These are phyloP conservation scores for Yponomeuta cagnagella DNA, from an alignment of 2,888 invertebrate genomes.

Conservation along the genomic window DNA sequence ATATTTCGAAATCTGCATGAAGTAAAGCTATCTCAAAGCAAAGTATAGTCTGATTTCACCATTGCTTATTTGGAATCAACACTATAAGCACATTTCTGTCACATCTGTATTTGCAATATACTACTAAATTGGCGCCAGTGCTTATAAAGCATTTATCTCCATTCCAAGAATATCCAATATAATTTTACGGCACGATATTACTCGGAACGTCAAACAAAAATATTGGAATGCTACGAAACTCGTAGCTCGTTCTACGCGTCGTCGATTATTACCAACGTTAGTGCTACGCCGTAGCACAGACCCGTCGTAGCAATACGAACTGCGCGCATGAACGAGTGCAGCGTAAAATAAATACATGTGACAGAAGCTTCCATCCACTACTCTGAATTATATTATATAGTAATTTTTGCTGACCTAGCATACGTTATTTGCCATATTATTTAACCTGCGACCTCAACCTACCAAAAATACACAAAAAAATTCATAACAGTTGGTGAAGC, in stretches of 20 bases:
- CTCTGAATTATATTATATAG: too few relatives aligned
- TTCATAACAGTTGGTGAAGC: too few relatives aligned
- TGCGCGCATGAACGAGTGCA: background rate
- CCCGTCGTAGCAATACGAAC: background rate
- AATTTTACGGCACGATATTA: background rate
- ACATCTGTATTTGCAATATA: too few relatives aligned
- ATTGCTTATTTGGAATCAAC: too few relatives aligned
- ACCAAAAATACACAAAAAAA: too few relatives aligned
- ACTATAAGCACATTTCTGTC: too few relatives aligned
- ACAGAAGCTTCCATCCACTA: background rate
- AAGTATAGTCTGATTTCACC: too few relatives aligned
- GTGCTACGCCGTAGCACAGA: slow-evolving; percentile 1
- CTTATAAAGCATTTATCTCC: background rate
- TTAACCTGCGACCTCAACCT: too few relatives aligned
- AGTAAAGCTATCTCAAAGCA: too few relatives aligned
- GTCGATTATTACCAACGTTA: background rate
- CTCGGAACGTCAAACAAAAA: background rate
- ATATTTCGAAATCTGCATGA: too few relatives aligned
- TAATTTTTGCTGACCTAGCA: too few relatives aligned
- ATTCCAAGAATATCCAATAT: background rate
- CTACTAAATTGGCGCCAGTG: background rate
- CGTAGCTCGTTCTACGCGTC: slow-evolving; percentile 1
- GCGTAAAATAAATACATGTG: background rate
- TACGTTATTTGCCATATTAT: too few relatives aligned
- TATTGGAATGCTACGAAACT: background rate